These are phyloP conservation scores for Sphenodon punctatus DNA, from an alignment of 2,797 vertebrate species.

Conservation along the genomic window DNA sequence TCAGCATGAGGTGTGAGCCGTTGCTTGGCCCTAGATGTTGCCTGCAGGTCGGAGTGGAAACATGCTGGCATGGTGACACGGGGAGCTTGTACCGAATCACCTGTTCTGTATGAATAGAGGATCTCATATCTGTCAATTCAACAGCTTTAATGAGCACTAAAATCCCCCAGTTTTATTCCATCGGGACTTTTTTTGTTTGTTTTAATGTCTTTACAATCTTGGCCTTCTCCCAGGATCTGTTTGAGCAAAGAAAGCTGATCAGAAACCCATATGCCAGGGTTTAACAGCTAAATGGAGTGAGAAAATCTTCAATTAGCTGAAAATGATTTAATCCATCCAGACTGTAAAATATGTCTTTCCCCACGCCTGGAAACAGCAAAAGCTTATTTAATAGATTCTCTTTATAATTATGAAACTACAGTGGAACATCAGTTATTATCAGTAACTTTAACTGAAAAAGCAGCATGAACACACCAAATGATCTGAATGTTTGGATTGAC, in stretches of 20 bases:
- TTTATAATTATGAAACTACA: constrained; percentile 3
- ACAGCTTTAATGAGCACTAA: neutral
- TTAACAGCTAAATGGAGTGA: constrained; percentile 47
- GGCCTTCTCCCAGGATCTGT: neutral
- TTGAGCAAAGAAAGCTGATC: constrained; percentile 8
- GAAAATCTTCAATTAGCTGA: constrained; percentile 62
- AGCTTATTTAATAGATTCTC: constrained; percentile 7
- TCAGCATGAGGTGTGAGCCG: neutral
- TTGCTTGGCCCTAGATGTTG: neutral
- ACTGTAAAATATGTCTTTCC: constrained; percentile 12
- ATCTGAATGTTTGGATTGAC: neutral
- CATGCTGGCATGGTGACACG: neutral
- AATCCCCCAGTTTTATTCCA: neutral
- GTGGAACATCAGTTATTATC: constrained; percentile 10
- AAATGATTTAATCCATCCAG: constrained; percentile 27
- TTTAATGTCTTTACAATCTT: constrained; percentile 7
- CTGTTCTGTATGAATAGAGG: neutral
- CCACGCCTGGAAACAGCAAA: constrained; percentile 4
- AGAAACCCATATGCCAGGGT: constrained; percentile 26
- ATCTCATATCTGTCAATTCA: neutral
- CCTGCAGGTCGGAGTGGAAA: neutral
- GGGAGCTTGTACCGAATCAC: neutral
- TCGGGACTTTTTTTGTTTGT: neutral
- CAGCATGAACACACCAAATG: neutral
- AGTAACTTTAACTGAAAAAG: neutral